Conservation (phyloP, 2,113 vertebrate species). For the Tamias sibiricus region DNA sequence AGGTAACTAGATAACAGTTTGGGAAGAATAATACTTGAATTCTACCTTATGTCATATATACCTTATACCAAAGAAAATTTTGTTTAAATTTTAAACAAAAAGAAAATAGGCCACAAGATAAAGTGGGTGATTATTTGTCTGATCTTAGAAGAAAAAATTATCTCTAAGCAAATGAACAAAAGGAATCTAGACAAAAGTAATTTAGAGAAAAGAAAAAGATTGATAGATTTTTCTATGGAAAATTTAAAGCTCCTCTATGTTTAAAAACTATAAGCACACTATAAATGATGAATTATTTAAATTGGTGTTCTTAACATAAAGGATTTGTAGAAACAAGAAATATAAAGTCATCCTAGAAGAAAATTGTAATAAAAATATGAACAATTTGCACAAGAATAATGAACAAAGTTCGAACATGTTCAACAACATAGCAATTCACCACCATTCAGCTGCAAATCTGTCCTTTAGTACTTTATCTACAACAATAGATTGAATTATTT, state of each 20-base stretch:
- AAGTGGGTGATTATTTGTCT: slow-evolving; percentile 7
- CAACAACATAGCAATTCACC: not conserved
- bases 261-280: not conserved
- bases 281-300: not conserved
- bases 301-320: slow-evolving; percentile 14
- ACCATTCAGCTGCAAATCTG: not conserved
- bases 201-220: not conserved
- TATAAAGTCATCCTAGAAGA: not conserved
- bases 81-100: slow-evolving; percentile 16
- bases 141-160: not conserved
- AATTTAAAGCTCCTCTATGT: not conserved
- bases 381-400: not conserved
- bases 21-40: slow-evolving; percentile 37
- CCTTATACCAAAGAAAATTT: slow-evolving; percentile 5
- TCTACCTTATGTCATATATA: not conserved
- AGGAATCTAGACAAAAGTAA: not conserved
- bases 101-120: not conserved
- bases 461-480: not conserved
- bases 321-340: slow-evolving; percentile 1
- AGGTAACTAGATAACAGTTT: slow-evolving; percentile 24
- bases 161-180: not conserved
- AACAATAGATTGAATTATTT: not conserved
- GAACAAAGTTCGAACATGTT: not conserved
- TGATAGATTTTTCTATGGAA: not conserved
- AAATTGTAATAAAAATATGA: not conserved